Conservation (phyloP, 2,888 invertebrate genomes). For the Camptogramma bilineatum region DNA sequence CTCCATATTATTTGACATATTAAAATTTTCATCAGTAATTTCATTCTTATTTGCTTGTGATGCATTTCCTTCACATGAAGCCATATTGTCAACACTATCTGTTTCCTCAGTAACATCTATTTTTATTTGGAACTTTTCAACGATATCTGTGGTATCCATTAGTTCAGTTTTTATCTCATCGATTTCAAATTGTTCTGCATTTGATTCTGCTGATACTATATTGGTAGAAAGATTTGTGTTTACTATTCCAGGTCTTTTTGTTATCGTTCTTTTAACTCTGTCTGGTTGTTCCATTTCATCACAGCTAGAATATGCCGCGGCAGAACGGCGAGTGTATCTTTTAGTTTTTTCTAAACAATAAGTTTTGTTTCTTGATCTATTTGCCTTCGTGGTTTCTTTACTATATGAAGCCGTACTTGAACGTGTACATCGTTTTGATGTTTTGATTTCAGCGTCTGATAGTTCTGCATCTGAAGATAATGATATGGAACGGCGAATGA, state of each 20-base stretch:
- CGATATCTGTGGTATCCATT: slow-evolving; percentile 1
- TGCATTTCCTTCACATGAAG: background rate
- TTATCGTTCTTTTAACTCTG: background rate
- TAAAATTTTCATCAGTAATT: background rate
- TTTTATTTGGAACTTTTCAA: slow-evolving; percentile 2
- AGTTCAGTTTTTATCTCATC: slow-evolving; percentile 1
- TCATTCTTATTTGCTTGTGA: background rate
- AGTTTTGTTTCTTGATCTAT: background rate
- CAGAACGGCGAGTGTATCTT: slow-evolving; percentile 3
- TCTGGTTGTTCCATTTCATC: slow-evolving; percentile 6
- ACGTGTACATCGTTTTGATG: slow-evolving; percentile 4
- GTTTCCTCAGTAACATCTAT: slow-evolving; percentile 5
- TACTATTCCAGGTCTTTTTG: background rate
- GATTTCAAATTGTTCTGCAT: background rate
- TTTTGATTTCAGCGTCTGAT: slow-evolving; percentile 4
- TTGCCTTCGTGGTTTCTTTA: background rate
- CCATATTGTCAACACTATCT: background rate
- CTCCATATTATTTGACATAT: background rate
- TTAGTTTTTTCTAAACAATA: slow-evolving; percentile 3
- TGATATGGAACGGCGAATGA: background rate
- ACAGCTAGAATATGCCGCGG: slow-evolving; percentile 7
- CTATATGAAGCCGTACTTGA: background rate
- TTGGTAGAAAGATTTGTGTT: background rate
- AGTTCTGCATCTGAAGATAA: background rate
- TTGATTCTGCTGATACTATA: slow-evolving; percentile 5